phyloP scores from a whole-genome alignment of 1,140 invertebrate species.

The Drosophila murphyi region DNA sequence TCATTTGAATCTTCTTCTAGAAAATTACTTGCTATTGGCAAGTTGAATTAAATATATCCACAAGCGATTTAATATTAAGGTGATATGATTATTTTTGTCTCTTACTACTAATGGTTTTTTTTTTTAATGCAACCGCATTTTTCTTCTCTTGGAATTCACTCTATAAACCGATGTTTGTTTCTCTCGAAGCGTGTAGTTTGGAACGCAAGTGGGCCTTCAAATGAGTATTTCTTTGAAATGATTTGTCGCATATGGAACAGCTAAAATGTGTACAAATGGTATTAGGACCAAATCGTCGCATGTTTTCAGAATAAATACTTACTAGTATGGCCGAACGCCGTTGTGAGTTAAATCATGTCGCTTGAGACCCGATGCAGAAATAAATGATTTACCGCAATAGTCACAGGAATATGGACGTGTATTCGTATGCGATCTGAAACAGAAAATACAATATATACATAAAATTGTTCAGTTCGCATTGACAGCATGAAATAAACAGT shows the following conservation, averaged over 20 bases:
- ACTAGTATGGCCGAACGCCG: constrained; percentile 53
- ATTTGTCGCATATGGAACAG: constrained; percentile 55
- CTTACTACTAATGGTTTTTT: too few relatives aligned
- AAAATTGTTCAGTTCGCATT: background rate
- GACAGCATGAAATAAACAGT: background rate
- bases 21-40: too few relatives aligned
- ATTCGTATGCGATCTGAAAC: constrained; percentile 59
- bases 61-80: too few relatives aligned
- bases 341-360: constrained; percentile 66
- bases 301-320: constrained; percentile 17
- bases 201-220: constrained; percentile 62
- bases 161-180: constrained; percentile 8
- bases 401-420: constrained; percentile 52
- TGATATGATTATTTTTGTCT: too few relatives aligned
- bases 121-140: too few relatives aligned
- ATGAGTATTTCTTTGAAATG: constrained; percentile 66
- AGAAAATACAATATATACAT: background rate
- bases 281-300: background rate
- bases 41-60: too few relatives aligned
- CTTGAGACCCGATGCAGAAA: constrained; percentile 55
- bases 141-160: background rate
- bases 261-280: constrained; percentile 15
- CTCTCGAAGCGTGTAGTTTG: constrained; percentile 40
- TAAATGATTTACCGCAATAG: constrained; percentile 57
- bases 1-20: too few relatives aligned